A percentile compares a stretch with the other conserved stretches of the same genome.
Conservation (phyloP, 1,140 invertebrate genomes). For the Dermatophagoides farinae region DNA sequence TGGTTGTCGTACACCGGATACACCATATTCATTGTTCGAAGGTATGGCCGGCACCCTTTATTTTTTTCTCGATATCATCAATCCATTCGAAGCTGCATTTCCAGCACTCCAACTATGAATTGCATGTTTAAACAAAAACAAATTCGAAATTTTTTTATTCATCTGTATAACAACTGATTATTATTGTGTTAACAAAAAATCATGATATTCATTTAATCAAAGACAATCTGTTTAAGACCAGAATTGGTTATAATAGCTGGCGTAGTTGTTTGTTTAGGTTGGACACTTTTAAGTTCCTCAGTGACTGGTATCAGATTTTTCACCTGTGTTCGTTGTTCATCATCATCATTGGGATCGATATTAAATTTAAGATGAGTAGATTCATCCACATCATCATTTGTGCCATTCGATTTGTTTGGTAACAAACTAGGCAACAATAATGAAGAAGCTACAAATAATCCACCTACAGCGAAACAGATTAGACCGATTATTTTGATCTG, state of each 20-base stretch:
- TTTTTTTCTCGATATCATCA: conserved; percentile 41
- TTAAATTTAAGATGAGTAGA: conserved; percentile 12
- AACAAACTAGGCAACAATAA: conserved; percentile 31
- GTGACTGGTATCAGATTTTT: conserved; percentile 17
- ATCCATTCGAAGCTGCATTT: conserved; percentile 51
- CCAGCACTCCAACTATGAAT: conserved; percentile 28
- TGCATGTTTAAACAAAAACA: background rate
- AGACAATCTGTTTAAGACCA: background rate
- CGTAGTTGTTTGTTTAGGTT: conserved; percentile 12
- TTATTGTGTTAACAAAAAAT: background rate
- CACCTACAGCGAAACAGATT: conserved; percentile 32
- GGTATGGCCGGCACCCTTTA: conserved; percentile 36
- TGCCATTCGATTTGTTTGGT: background rate
- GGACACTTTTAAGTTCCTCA: conserved; percentile 17
- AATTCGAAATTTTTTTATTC: background rate
- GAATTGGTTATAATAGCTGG: background rate
- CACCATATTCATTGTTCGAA: conserved; percentile 66
- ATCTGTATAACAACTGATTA: too few species aligned
- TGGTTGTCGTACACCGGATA: conserved; percentile 39
- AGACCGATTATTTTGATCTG: conserved; percentile 32
- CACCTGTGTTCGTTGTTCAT: background rate
- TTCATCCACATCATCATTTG: conserved; percentile 22
- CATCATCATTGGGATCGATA: conserved; percentile 4
- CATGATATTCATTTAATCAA: background rate
- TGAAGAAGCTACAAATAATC: conserved; percentile 28